Evolutionary conservation across 2,113 vertebrate genomes (phyloP), one percentile per base, ranked within the genome.

Genomic region (Labeo rohita): DNA sequence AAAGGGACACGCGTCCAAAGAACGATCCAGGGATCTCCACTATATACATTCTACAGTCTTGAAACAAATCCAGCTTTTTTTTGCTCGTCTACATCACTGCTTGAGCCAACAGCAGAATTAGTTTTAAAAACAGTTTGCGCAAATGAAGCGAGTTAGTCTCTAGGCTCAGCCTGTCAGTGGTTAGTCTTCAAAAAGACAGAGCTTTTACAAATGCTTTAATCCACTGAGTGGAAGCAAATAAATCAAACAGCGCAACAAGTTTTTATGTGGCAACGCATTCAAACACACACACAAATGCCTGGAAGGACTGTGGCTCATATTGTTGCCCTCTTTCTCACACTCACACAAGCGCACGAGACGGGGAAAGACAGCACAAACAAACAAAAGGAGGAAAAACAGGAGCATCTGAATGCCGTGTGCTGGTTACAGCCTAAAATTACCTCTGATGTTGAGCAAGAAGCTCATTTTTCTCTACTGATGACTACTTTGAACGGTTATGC

Each of bases 371-470:
- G 13, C 63, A 49, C 81, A 86, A 87, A 85, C 75, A 85, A 82
- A 89, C 75, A 72, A 84, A 86, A 82, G 79, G 45, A 88, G 85
- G 87, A 90, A 88, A 85, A 86, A 61, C 65, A 83, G 72, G 86
- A 88, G 82, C 70, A 85, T 90, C 91, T 91, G 90, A 84, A 87
- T 78, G 89, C 84, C 23, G 21, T 36, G 87, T 88, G 59, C 81
- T 79, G 77, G 59, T 52, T 80, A 76, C 88, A 91, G 88, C 52
- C 89, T 80, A 85, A 89, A 91, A 89, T 89, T 68, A 91, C 63
- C 82, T 82, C 63, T 63, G 83, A 89, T 75, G 34, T 80, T 65
- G 86, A 75, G 89, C 77, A 75, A 90, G 83, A n/a, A 66, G 59
- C 66, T 89, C 66, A 18, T 68, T 88, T 85, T 21, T 45, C 66